Evolutionary conservation across 2,888 invertebrate genomes (phyloP).

Genomic region (Ochropacha duplaris): DNA sequence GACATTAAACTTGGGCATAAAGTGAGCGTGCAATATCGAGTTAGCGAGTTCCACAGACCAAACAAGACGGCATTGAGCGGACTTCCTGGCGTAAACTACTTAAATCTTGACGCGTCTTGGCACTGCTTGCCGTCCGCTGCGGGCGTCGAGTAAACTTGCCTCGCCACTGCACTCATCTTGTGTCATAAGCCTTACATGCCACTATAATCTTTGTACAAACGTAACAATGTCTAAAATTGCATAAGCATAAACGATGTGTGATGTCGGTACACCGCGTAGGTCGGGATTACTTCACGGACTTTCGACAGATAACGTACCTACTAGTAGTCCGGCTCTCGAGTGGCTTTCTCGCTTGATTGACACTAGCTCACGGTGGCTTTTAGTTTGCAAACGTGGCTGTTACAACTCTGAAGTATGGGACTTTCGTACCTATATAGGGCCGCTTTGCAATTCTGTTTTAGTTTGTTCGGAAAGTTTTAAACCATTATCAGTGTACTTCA

Average conservation of each 20-base stretch:
- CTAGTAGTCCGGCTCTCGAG: conserved; percentile 20
- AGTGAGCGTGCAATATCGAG: conserved; percentile 78
- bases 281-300: conserved; percentile 40
- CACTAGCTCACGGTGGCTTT: conserved; percentile 45
- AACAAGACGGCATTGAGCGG: conserved; percentile 57
- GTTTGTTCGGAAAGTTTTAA: too few species aligned
- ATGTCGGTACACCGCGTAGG: conserved; percentile 6
- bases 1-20: conserved; percentile 71
- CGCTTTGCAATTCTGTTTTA: conserved; percentile 24
- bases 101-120: conserved; percentile 70
- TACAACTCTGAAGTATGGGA: conserved; percentile 24
- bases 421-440: conserved; percentile 17
- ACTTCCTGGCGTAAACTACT: conserved; percentile 75
- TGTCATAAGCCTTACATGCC: conserved; percentile 19
- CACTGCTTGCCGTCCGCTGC: conserved; percentile 35
- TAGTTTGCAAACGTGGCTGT: conserved; percentile 35
- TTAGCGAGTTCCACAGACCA: conserved; percentile 69
- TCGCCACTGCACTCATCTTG: conserved; percentile 17
- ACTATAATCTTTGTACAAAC: conserved; percentile 32
- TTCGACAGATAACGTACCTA: conserved; percentile 39
- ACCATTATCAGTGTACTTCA: too few species aligned
- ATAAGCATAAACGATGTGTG: conserved; percentile 4
- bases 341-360: conserved; percentile 59
- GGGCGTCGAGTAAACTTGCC: conserved; percentile 44
- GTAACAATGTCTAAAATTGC: conserved; percentile 28